Base-by-base conservation (phyloP, 2,888 invertebrate species). In the Argynnis bischoffii region DNA sequence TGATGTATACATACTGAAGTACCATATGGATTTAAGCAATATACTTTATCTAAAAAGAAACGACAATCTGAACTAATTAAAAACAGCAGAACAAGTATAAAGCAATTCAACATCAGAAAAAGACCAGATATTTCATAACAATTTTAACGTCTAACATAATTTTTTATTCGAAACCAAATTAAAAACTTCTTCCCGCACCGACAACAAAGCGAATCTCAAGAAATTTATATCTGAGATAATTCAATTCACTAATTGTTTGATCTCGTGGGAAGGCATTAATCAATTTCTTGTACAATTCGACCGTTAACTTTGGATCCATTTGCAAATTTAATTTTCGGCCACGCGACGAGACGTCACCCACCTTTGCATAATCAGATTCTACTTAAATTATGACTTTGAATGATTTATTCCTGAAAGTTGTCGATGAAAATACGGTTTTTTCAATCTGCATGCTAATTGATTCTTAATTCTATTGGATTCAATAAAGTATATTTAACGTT, bases 161-260 rank as follows among this genome's bases (percentile, higher is more conserved):
- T 69, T 69, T 69, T 65, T 66, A 65, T 69, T 61, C 51, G 60
- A 65, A 61, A 69, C 65, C 59, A 65, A 69, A 69, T 69, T 69
- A 69, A 67, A 69, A 73, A 75, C 72, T 75, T 72, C 69, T 41
- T 41, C 54, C 63, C 69, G 60, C 63, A 70, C 69, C 74, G 68
- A 74, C 73, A 75, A 73, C 72, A 73, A 73, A 72, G 68, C 67
- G 65, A 71, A 67, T 66, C 64, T 60, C 63, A 54, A 72, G 67
- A 72, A 76, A 77, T 75, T 77, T 76, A 78, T 81, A 79, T 78
- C 78, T 74, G 72, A 79, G 79, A 83, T 86, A 86, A 88, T 86
- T 84, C 80, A 84, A 88, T 89, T 85, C 80, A 77, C 83, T 87
- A 88, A 89, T 89, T 88, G 85, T 88, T 84, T 84, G 85, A 87